Conservation (phyloP, 2,888 invertebrate genomes). For the Lycophotia porphyrea region DNA sequence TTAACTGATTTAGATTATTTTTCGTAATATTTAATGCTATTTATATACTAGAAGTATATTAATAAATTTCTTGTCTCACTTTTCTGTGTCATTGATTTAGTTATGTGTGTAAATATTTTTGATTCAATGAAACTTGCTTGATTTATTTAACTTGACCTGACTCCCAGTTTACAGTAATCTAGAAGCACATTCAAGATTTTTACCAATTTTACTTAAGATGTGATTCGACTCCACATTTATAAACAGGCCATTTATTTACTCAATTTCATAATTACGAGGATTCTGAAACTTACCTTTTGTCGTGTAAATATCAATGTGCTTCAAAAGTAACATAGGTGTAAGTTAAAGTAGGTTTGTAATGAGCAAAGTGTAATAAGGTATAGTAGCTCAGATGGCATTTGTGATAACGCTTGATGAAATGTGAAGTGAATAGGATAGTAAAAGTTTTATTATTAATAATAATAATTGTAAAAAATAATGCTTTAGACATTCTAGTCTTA, state of each 20-base stretch:
- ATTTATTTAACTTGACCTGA: background rate
- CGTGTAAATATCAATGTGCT: slow-evolving; percentile 67
- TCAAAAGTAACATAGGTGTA: slow-evolving; percentile 57
- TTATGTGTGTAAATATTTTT: background rate
- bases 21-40: background rate
- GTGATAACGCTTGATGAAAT: slow-evolving; percentile 79
- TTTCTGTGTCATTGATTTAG: background rate
- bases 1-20: background rate
- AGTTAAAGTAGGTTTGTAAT: slow-evolving; percentile 51
- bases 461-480: slow-evolving; percentile 59
- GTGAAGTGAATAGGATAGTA: slow-evolving; percentile 58
- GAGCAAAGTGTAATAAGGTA: slow-evolving; percentile 62
- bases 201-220: background rate
- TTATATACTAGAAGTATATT: too few relatives aligned
- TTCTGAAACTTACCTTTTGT: slow-evolving; percentile 27
- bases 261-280: background rate
- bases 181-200: slow-evolving; percentile 1
- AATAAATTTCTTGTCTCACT: background rate
- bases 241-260: slow-evolving; percentile 6
- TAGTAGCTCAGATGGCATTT: slow-evolving; percentile 76
- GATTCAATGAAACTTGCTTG: background rate
- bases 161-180: background rate
- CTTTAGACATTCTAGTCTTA: slow-evolving; percentile 55
- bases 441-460: slow-evolving; percentile 58
- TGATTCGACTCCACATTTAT: background rate